phyloP scores from a whole-genome alignment of 2,888 invertebrate genomes.

The Hyposoter dolosus region DNA sequence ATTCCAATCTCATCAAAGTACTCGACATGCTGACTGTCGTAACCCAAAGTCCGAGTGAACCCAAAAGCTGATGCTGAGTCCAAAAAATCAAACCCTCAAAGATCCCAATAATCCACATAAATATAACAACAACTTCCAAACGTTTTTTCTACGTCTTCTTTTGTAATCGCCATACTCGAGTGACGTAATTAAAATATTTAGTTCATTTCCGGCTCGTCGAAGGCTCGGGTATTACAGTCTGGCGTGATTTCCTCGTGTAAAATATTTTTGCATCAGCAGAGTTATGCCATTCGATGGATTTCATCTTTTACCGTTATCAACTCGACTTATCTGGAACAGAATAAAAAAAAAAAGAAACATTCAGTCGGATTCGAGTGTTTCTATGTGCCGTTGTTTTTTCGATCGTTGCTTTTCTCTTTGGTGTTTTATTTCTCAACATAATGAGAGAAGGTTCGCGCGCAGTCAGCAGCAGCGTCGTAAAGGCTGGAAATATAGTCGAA shows the following conservation, averaged over 20 bases:
- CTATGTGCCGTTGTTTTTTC: constrained; percentile 14
- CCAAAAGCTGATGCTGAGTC: constrained; percentile 11
- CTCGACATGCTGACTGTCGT: constrained; percentile 54
- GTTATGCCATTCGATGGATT: constrained; percentile 10
- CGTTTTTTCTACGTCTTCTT: not conserved
- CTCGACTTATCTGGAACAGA: constrained; percentile 45
- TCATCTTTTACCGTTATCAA: constrained; percentile 7
- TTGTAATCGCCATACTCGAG: not conserved
- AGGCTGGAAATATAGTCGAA: constrained; percentile 26
- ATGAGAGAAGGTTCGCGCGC: constrained; percentile 19
- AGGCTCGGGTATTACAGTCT: not conserved
- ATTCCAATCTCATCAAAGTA: constrained; percentile 27
- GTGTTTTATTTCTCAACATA: constrained; percentile 7
- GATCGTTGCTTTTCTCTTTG: constrained; percentile 2
- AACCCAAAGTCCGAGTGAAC: not conserved
- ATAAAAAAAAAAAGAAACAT: constrained; percentile 1
- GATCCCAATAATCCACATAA: not conserved
- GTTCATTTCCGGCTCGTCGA: not conserved
- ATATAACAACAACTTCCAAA: not conserved
- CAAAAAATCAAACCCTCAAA: not conserved
- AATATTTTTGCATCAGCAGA: constrained; percentile 1
- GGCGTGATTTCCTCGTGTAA: not conserved
- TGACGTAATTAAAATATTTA: not conserved
- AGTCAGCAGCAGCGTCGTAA: constrained; percentile 19
- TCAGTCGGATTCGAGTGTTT: not conserved